Conservation (phyloP, 2,113 vertebrate genomes). For the Copsychus sechellarum region DNA sequence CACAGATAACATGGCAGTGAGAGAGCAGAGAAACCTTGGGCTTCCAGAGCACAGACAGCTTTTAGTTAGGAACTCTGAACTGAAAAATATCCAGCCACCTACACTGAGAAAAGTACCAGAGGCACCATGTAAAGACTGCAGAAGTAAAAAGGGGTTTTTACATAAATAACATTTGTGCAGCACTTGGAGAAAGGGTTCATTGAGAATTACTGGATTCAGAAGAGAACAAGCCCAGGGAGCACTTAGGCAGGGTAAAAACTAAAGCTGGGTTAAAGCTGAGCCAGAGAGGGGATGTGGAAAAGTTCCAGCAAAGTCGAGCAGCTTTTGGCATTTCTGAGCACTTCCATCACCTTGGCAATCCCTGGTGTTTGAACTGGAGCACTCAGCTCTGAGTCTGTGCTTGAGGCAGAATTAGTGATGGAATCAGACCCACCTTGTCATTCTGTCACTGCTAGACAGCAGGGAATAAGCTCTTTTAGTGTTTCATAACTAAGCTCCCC, state of each 20-base stretch:
- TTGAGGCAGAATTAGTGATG: not conserved
- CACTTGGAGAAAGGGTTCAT: not conserved
- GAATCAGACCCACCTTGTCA: not conserved
- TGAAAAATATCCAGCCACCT: not conserved
- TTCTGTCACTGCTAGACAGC: not conserved
- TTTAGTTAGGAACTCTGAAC: not conserved
- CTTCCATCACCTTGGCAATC: not conserved
- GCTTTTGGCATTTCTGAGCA: not conserved
- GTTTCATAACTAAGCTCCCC: not conserved
- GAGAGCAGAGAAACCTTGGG: not conserved
- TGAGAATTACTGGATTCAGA: not conserved
- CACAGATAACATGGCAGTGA: not conserved
- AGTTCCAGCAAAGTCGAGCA: not conserved
- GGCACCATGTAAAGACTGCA: not conserved
- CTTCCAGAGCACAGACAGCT: not conserved
- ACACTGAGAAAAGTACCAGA: not conserved
- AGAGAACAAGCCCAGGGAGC: not conserved
- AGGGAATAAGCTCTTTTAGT: not conserved
- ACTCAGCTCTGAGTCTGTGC: not conserved
- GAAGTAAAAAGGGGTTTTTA: not conserved
- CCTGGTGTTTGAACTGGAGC: not conserved
- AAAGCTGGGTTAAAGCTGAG: not conserved
- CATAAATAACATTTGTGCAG: not conserved
- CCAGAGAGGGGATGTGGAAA: not conserved
- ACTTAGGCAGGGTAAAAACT: not conserved